These are phyloP conservation scores for Formica selysi DNA, from an alignment of 1,140 invertebrate genomes.

Conservation along the genomic window DNA sequence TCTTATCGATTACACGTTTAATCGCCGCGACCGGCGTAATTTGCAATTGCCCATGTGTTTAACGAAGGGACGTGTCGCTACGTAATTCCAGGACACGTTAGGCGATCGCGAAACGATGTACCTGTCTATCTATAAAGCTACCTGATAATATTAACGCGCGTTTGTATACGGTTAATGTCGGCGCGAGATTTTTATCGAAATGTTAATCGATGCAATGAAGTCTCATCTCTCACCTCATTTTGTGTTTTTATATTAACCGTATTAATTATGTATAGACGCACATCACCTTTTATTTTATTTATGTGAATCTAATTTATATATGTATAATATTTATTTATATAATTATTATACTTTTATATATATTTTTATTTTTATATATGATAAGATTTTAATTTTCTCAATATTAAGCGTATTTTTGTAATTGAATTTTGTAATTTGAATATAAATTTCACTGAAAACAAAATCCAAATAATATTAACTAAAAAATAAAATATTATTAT, in stretches of 20 bases:
- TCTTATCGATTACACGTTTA: conserved; percentile 58
- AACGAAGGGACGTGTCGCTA: conserved; percentile 42
- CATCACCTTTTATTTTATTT: neutral
- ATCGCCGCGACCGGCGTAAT: conserved; percentile 52
- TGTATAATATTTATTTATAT: too few relatives aligned
- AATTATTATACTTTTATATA: too few relatives aligned
- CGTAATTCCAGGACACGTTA: conserved; percentile 26
- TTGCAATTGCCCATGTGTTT: conserved; percentile 44
- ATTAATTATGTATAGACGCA: neutral
- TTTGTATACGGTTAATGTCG: conserved; percentile 41
- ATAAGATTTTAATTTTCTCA: too few relatives aligned
- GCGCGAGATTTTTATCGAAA: conserved; percentile 22
- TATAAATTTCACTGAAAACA: too few relatives aligned
- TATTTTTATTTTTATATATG: too few relatives aligned
- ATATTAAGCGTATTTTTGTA: too few relatives aligned
- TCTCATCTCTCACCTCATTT: neutral
- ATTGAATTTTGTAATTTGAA: too few relatives aligned
- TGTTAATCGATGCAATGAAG: conserved; percentile 10
- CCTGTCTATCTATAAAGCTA: neutral
- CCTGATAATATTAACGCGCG: conserved; percentile 29
- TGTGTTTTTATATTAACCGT: neutral
- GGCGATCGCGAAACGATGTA: neutral
- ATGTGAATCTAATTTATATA: too few relatives aligned
- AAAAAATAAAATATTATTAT: too few relatives aligned
- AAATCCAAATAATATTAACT: too few relatives aligned